A percentile compares a stretch with the other conserved stretches of the same genome.
These are phyloP conservation scores for Micromys minutus DNA, from an alignment of 2,113 vertebrate species.

Conservation along the genomic window DNA sequence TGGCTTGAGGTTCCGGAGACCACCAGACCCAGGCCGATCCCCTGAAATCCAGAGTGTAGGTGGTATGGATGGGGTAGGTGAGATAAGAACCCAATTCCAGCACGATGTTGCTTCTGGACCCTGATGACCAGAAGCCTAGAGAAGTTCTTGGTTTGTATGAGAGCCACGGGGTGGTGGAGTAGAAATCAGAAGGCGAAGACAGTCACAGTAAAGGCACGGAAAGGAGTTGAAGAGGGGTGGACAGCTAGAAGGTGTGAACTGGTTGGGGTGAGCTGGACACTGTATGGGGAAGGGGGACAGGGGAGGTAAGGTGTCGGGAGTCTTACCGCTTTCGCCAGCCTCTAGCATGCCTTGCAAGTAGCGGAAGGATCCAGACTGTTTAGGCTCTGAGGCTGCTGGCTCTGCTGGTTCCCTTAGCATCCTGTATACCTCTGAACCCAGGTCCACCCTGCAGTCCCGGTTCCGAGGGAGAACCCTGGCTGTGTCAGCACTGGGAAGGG, in stretches of 20 bases:
- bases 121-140: not conserved
- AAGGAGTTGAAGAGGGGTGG: rapidly evolving
- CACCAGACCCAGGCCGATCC: conserved; percentile 83
- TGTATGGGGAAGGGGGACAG: not conserved
- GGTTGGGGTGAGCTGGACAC: no score
- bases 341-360: conserved; percentile 97
- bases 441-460: conserved; percentile 89
- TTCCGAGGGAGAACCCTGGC: conserved; percentile 83
- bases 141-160: no score
- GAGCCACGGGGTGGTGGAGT: not conserved
- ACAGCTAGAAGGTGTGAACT: not conserved
- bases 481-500: conserved; percentile 87
- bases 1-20: conserved; percentile 89
- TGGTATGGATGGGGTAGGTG: not conserved
- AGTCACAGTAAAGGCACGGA: not conserved
- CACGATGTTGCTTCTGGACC: not conserved
- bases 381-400: conserved; percentile 89
- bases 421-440: conserved; percentile 95
- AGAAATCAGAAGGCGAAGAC: not conserved
- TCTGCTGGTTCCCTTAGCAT: conserved; percentile 95
- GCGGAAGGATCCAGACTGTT: conserved; percentile 97
- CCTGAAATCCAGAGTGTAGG: conserved; percentile 83
- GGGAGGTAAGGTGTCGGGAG: not conserved
- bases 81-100: not conserved
- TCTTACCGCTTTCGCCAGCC: conserved; percentile 94